Evolutionary conservation across 2,113 vertebrate genomes (phyloP), one percentile per base, ranked within the genome.

Genomic region (Tyto alba): DNA sequence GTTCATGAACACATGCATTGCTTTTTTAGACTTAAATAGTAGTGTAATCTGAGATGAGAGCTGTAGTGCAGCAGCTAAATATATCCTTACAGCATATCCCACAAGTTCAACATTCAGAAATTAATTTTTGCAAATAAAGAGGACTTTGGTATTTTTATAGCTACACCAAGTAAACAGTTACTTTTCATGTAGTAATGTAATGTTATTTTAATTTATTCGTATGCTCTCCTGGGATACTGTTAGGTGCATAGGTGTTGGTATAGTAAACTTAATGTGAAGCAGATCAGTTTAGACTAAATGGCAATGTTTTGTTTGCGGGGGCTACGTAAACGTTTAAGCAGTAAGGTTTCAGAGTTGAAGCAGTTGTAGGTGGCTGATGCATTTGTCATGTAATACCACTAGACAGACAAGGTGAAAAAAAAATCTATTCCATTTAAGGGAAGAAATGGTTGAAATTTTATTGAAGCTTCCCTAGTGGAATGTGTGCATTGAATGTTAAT

Each of bases 41-140:
- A 43, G 10, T 92, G 96, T 94, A 96, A 96, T 69, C 38, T 71
- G 94, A 97, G 95, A 78, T 38, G 43, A 53, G 41, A 78, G n/a
- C 81, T 88, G 48, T 80, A 53, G 79, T 83, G 62, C 56, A 73
- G 72, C 52, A 86, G 75, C 79, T 88, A 89, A 96, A 92, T 91
- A 87, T 84, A 91, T 74, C 81, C 27, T 62, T 81, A 36, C 22
- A 79, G 69, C 79, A 74, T 50, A 79, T 66, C 76, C 27, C 56
- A 48, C 21, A 48, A 75, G 27, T 57, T 47, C 29, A 55, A 40
- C 27, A 73, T 71, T 78, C 67, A 47, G 43, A 87, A 68, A 73
- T 29, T 15, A 32, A 21, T 30, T 80, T 71, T 83, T 62, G 57
- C 66, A 90, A 60, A 32, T 32, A 47, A 60, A 26, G 27, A 52